Conservation (phyloP, 2,113 vertebrate genomes). For the Melanerpes formicivorus region DNA sequence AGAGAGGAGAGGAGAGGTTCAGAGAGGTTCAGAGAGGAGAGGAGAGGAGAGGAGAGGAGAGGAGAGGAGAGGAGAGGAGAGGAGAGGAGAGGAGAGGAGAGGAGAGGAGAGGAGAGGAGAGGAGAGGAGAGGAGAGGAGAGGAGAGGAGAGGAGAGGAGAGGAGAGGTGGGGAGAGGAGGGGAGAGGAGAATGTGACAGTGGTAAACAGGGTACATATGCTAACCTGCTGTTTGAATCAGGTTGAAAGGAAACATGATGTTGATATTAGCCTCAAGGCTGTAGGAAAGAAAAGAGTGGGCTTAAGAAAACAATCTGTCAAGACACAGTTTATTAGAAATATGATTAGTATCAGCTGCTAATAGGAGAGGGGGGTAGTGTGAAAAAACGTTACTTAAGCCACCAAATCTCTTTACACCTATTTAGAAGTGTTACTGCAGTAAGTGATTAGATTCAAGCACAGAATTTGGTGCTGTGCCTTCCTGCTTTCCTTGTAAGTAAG, state of each 20-base stretch:
- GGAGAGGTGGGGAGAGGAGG: too few relatives aligned
- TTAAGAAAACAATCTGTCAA: neutral
- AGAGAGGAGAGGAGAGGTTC: too few relatives aligned
- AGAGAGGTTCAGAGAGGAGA: too few relatives aligned
- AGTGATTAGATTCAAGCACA: neutral
- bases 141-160: too few relatives aligned
- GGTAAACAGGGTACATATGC: neutral
- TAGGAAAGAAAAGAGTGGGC: neutral
- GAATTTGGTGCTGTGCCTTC: neutral
- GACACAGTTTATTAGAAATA: neutral
- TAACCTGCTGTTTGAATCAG: neutral
- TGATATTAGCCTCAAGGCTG: neutral
- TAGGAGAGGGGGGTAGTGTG: neutral
- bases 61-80: too few relatives aligned
- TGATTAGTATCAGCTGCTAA: constrained; percentile 29
- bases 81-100: too few relatives aligned
- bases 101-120: too few relatives aligned
- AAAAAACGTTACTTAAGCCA: neutral
- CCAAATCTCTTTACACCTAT: constrained; percentile 5
- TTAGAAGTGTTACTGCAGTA: neutral
- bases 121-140: too few relatives aligned
- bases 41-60: too few relatives aligned
- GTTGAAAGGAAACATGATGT: neutral
- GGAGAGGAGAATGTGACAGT: neutral
- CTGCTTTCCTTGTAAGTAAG: neutral